These are phyloP conservation scores for Sphecodes monilicornis DNA, from an alignment of 2,888 invertebrate genomes.

Conservation along the genomic window DNA sequence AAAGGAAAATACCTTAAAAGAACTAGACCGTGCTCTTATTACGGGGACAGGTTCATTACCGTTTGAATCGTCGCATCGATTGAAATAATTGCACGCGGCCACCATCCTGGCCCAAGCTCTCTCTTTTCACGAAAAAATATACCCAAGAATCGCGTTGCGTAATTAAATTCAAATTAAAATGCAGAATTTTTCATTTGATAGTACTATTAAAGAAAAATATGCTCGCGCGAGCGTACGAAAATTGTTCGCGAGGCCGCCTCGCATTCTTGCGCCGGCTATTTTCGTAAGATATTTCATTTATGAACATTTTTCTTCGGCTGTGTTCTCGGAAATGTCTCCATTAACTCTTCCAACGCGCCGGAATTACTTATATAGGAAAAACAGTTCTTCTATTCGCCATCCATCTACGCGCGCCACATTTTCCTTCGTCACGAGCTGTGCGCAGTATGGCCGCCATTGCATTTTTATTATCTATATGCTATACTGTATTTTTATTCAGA, in stretches of 20 bases:
- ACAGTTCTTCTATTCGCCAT: too few species aligned
- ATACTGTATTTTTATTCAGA: neutral
- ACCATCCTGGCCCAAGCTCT: neutral
- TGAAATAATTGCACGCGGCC: constrained; percentile 35
- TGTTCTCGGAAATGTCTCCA: neutral
- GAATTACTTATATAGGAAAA: neutral
- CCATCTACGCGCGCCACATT: neutral
- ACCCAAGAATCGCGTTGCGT: neutral
- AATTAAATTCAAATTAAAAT: constrained; percentile 15
- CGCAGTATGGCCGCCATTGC: neutral
- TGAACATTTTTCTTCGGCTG: neutral
- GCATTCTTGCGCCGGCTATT: neutral
- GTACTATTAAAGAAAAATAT: constrained; percentile 9
- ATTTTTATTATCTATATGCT: too few species aligned
- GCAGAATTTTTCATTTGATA: neutral
- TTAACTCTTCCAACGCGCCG: neutral
- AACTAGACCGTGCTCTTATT: constrained; percentile 23
- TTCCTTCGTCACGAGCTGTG: neutral
- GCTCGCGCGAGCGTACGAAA: neutral
- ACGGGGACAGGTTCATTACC: constrained; percentile 40
- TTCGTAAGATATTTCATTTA: constrained; percentile 7
- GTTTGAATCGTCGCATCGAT: constrained; percentile 32
- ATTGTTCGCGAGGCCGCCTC: neutral
- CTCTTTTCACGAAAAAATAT: neutral
- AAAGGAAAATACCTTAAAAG: constrained; percentile 11